Base-by-base conservation (phyloP, 2,797 vertebrate species). In the Cynodonichthys magdalenae region DNA sequence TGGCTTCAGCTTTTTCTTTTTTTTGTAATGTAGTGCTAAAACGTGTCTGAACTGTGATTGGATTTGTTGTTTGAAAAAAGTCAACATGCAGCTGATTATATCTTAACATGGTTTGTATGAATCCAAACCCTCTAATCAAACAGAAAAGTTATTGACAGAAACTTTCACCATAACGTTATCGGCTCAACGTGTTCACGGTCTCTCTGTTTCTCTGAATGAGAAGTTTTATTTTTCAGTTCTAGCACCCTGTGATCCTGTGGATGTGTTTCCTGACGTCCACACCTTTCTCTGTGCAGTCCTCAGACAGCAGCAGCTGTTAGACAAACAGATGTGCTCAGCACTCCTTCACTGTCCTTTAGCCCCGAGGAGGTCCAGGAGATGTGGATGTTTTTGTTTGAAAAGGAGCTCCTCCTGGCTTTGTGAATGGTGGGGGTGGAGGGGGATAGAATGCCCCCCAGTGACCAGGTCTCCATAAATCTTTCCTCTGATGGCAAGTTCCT, bases 341-440 rank as follows among this genome's bases (percentile, higher is more conserved):
- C 83, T 92, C 87, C 75, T 64, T 44, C 7, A 4, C 59, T 58
- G 62, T 73, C 77, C 75, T 60, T 49, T 0, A 20, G 63, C 69
- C 76, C 71, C 72, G 74, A 88, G 60, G 92, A 92, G 86, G 77
- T 64, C 61, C 49, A 59, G 92, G 66, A 42, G 9, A 78, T 69
- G 92, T 94, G 93, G 94, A 95, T 95, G 95, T 95, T 96, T 91
- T 95, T 96, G 94, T 96, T 96, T 95, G 92, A 91, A 90, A 90
- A 94, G 93, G 89, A 75, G 93, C 85, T 88, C 90, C 91, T 95
- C 93, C 88, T 90, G 92, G 88, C 74, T 68, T 66, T 74, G 79
- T 92, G 92, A 91, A 90, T 92, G 92, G 28, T 6, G 36, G 81
- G 81, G 17, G 87, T 86, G 86, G 42, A n/a, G 56, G 19, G 82